These are phyloP conservation scores for Dendrophyllia cribrosa DNA, from an alignment of 64 coral and sea anemone species.

Conservation along the genomic window DNA sequence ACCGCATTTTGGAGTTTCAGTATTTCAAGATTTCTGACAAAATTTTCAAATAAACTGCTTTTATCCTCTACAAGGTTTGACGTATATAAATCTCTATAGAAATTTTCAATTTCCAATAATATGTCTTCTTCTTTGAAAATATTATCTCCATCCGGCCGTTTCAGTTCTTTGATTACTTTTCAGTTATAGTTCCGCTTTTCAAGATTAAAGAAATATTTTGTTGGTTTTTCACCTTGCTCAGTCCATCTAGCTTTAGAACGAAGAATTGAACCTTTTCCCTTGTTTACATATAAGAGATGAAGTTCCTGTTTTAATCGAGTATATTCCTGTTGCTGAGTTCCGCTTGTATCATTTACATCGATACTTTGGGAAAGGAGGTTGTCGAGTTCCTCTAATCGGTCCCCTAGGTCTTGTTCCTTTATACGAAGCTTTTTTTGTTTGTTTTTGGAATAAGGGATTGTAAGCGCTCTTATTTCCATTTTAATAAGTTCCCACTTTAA, in stretches of 20 bases:
- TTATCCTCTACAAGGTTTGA: not conserved
- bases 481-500: too few species aligned
- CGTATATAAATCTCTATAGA: not conserved
- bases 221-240: not conserved
- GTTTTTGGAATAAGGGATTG: too few species aligned
- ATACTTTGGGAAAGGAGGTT: not conserved
- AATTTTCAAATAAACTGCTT: not conserved
- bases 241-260: not conserved
- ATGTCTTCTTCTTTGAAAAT: not conserved
- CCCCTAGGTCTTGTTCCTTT: not conserved
- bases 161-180: constrained; percentile 20
- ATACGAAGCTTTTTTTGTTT: too few species aligned
- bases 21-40: too few species aligned
- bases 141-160: not conserved
- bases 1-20: too few species aligned
- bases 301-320: not conserved
- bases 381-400: not conserved
- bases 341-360: not conserved
- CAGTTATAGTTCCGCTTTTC: not conserved
- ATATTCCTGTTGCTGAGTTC: not conserved
- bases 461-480: too few species aligned
- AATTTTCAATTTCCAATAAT: constrained; percentile 15
- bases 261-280: not conserved
- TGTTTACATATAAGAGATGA: not conserved
- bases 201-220: constrained; percentile 16